Conservation (phyloP, 2,888 invertebrate genomes). For the Aphelenchoides bicaudatus region DNA sequence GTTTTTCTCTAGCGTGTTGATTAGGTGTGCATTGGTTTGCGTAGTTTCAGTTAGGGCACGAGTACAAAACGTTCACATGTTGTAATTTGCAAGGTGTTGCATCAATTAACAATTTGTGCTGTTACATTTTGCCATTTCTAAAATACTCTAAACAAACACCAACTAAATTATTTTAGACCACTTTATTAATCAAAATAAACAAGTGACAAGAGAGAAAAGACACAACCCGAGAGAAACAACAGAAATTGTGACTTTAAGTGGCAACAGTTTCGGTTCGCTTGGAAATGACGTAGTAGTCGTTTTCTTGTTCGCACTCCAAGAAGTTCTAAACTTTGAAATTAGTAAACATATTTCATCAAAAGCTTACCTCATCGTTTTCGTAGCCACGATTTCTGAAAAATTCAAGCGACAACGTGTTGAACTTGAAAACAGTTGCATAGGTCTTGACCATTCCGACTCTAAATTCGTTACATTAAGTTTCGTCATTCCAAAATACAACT, state of each 20-base stretch:
- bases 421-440: conserved; percentile 54
- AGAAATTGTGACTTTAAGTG: background rate
- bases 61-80: no score
- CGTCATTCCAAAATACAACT: conserved; percentile 5
- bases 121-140: no score
- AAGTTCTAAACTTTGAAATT: no score
- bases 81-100: no score
- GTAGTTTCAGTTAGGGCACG: no score
- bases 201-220: no score
- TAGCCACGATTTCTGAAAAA: conserved; percentile 56
- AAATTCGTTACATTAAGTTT: background rate
- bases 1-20: no score
- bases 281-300: conserved; percentile 13
- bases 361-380: conserved; percentile 38
- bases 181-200: conserved; percentile 5
- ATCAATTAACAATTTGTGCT: no score
- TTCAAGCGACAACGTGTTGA: conserved; percentile 43
- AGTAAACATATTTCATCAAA: no score
- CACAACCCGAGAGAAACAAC: no score
- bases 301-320: conserved; percentile 6
- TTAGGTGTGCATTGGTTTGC: no score
- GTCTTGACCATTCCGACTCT: conserved; percentile 49
- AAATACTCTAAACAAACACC: background rate
- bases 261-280: background rate
- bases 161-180: background rate